These are phyloP conservation scores for Sebastes glaucus DNA, from an alignment of 2,797 vertebrate species.

Conservation along the genomic window DNA sequence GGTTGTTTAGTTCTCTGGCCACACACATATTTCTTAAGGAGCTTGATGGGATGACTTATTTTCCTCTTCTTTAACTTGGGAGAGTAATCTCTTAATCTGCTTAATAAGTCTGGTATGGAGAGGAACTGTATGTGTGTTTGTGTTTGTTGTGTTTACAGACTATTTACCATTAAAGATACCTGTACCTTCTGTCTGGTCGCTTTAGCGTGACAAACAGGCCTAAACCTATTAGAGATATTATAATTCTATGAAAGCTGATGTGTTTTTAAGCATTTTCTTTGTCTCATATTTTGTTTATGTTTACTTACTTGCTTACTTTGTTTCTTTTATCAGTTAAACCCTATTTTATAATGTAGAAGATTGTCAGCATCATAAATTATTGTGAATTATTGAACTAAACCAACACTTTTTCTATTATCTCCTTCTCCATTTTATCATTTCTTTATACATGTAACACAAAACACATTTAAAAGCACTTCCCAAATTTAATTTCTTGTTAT, in stretches of 20 bases:
- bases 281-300: neutral
- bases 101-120: slow-evolving; percentile 77
- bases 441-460: neutral
- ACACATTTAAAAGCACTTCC: neutral
- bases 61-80: slow-evolving; percentile 63
- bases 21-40: slow-evolving; percentile 21
- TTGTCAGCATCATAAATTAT: neutral
- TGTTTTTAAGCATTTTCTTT: neutral
- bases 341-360: neutral
- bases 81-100: slow-evolving; percentile 80
- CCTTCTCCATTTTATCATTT: neutral
- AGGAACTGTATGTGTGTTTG: slow-evolving; percentile 10
- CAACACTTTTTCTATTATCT: neutral
- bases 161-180: neutral
- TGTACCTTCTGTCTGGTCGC: slow-evolving; percentile 2
- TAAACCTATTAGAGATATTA: neutral
- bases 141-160: neutral
- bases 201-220: neutral
- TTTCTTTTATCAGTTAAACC: neutral
- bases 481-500: neutral
- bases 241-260: neutral
- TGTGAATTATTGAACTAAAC: neutral
- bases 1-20: neutral
- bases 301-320: neutral
- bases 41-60: slow-evolving; percentile 47